Percentiles rank a stretch among this genome's conserved stretches.
Evolutionary conservation across 2,888 invertebrate genomes (phyloP).

Genomic region (Shargacucullia verbasci): DNA sequence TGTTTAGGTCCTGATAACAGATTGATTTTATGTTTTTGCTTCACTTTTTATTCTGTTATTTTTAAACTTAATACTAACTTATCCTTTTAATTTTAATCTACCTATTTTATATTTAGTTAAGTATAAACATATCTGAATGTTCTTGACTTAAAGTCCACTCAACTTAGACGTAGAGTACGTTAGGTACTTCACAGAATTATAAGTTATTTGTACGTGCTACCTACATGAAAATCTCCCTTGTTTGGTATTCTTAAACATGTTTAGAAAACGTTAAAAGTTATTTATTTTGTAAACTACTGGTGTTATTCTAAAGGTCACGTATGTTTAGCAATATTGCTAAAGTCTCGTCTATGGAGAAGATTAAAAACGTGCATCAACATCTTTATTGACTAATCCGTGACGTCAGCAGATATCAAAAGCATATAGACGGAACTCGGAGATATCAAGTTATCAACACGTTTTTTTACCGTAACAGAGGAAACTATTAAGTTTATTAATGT

Average conservation of each 20-base stretch:
- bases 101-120: too few species aligned
- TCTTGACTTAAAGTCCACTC: too few species aligned
- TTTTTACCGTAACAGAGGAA: background rate
- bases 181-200: constrained; percentile 16
- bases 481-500: too few species aligned
- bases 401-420: constrained; percentile 7
- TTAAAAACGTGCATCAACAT: constrained; percentile 3
- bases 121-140: constrained; percentile 5
- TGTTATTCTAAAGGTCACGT: constrained; percentile 39
- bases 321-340: constrained; percentile 10
- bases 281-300: constrained; percentile 27
- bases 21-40: too few species aligned
- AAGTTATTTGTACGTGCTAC: constrained; percentile 30
- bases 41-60: too few species aligned
- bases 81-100: too few species aligned
- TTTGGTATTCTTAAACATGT: constrained; percentile 16
- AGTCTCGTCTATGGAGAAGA: constrained; percentile 18
- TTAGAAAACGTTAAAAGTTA: constrained; percentile 25
- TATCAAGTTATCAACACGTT: constrained; percentile 3
- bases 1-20: background rate
- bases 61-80: too few species aligned
- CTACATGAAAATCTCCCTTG: constrained; percentile 1
- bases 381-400: constrained; percentile 3
- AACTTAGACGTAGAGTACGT: too few species aligned
- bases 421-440: constrained; percentile 6